Evolutionary conservation across 2,113 vertebrate genomes (phyloP).

Genomic region (Mastomys natalensis): DNA sequence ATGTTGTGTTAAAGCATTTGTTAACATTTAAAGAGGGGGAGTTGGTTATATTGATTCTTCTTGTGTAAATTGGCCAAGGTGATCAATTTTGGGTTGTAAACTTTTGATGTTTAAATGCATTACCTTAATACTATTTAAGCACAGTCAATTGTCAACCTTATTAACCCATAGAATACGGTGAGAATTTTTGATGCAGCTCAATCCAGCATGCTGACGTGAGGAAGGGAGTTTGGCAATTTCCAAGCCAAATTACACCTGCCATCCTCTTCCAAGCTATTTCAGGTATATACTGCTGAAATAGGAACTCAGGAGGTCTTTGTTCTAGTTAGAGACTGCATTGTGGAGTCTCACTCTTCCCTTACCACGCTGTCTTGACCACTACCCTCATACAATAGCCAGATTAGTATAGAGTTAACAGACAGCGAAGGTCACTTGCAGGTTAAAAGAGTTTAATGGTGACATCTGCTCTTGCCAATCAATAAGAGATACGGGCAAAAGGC

Average conservation of each 20-base stretch:
- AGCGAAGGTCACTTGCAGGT: neutral
- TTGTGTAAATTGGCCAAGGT: conserved; percentile 72
- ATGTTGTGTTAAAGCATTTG: conserved; percentile 77
- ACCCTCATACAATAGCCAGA: neutral
- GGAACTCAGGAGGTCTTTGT: neutral
- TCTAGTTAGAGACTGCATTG: neutral
- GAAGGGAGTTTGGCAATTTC: neutral
- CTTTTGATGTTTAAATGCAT: conserved; percentile 69
- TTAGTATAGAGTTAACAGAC: neutral
- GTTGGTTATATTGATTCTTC: conserved; percentile 70
- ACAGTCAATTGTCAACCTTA: conserved; percentile 49
- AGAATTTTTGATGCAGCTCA: conserved; percentile 67
- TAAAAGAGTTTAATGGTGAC: neutral
- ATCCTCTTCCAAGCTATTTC: conserved; percentile 1
- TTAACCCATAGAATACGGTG: conserved; percentile 48
- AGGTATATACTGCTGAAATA: neutral
- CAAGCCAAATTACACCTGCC: conserved; percentile 9
- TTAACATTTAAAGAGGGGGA: conserved; percentile 77
- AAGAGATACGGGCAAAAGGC: conserved; percentile 20
- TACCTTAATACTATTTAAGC: conserved; percentile 76
- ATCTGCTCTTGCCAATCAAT: conserved; percentile 61
- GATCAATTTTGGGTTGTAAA: conserved; percentile 80
- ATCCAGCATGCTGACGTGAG: conserved; percentile 37
- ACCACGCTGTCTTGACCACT: neutral
- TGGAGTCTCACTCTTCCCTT: neutral